Conservation (phyloP, 2,888 invertebrate genomes). For the Caenorhabditis becei region DNA sequence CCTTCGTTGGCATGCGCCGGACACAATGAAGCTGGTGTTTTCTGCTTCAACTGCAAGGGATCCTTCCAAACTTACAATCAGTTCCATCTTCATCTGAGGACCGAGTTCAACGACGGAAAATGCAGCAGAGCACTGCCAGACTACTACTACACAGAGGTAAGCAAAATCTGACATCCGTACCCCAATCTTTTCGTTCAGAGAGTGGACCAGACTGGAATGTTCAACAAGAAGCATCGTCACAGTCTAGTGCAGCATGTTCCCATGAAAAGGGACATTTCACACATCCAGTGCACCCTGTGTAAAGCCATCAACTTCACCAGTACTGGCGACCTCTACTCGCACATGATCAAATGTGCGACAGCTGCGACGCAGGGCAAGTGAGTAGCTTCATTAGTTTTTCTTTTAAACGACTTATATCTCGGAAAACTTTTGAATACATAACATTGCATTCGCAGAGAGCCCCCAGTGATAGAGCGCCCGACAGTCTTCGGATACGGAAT, state of each 20-base stretch:
- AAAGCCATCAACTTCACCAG: slow-evolving; percentile 45
- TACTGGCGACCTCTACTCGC: slow-evolving; percentile 37
- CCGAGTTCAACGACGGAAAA: slow-evolving; percentile 16
- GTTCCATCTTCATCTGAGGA: slow-evolving; percentile 30
- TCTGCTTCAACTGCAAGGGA: slow-evolving; percentile 49
- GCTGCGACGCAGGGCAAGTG: slow-evolving; percentile 5
- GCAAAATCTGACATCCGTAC: background rate
- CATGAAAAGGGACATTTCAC: slow-evolving; percentile 39
- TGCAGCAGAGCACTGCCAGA: slow-evolving; percentile 38
- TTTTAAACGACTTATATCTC: background rate
- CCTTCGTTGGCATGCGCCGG: background rate
- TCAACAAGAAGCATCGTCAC: slow-evolving; percentile 29
- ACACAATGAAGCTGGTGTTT: slow-evolving; percentile 23
- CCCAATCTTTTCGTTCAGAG: slow-evolving; percentile 34
- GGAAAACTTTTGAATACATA: background rate
- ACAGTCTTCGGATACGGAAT: slow-evolving; percentile 28
- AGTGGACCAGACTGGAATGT: slow-evolving; percentile 24
- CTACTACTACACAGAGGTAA: slow-evolving; percentile 22
- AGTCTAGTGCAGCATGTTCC: slow-evolving; percentile 23
- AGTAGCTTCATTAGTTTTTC: background rate
- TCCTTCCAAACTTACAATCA: slow-evolving; percentile 42
- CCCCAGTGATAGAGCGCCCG: background rate
- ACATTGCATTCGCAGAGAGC: slow-evolving; percentile 23
- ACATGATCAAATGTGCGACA: slow-evolving; percentile 47
- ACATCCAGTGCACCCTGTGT: slow-evolving; percentile 53